Evolutionary conservation across 2,888 invertebrate species (phyloP).

Genomic region (Cephus rjabovi): DNA sequence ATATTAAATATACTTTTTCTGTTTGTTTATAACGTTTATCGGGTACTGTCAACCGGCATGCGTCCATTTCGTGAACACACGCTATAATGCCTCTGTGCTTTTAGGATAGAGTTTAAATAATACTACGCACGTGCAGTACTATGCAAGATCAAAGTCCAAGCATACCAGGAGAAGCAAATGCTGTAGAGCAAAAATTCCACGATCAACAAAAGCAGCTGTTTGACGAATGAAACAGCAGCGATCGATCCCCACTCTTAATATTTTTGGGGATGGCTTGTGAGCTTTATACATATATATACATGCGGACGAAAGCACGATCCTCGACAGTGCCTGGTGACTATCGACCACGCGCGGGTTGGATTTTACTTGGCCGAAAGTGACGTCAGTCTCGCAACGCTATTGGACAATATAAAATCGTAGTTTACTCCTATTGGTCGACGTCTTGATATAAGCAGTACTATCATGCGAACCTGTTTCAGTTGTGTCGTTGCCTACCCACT

Average conservation of each 20-base stretch:
- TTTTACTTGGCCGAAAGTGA: constrained; percentile 35
- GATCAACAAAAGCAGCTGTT: background rate
- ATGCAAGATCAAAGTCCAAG: no score
- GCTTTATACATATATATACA: constrained; percentile 2
- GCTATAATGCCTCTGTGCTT: no score
- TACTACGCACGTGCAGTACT: no score
- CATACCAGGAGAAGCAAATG: background rate
- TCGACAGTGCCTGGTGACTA: background rate
- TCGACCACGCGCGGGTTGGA: constrained; percentile 10
- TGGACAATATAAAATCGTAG: constrained; percentile 13
- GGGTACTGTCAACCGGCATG: no score
- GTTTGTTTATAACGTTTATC: no score
- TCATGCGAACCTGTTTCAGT: constrained; percentile 51
- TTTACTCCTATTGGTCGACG: constrained; percentile 43
- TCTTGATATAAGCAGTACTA: constrained; percentile 53
- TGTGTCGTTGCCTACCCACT: constrained; percentile 57
- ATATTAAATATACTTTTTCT: no score
- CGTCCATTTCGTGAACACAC: no score
- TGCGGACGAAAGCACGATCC: background rate
- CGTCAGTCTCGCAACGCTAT: constrained; percentile 8
- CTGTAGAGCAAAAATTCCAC: background rate
- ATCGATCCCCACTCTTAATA: background rate
- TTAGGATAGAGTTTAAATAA: no score
- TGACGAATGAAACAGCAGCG: background rate
- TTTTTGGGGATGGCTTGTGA: background rate